Percentiles rank a stretch among this genome's conserved stretches.
Conservation (phyloP, 2,888 invertebrate genomes). For the Epiblema foenella region DNA sequence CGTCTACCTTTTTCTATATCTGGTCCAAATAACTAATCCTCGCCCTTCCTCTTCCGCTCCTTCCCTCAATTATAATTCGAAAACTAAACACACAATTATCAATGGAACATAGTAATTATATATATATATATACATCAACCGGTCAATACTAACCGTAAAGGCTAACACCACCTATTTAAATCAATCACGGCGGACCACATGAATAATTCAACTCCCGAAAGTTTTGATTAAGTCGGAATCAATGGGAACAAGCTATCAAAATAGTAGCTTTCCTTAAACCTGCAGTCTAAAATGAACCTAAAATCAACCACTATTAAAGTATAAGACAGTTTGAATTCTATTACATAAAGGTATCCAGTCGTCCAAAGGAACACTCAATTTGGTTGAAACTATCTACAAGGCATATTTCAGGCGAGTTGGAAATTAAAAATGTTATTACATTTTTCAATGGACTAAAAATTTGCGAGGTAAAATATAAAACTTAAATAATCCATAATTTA, state of each 20-base stretch:
- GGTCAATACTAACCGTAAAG: background rate
- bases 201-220: constrained; percentile 38
- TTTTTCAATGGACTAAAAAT: too few relatives aligned
- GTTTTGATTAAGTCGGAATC: constrained; percentile 42
- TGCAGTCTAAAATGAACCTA: constrained; percentile 2
- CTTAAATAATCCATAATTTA: too few relatives aligned
- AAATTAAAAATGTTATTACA: background rate
- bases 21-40: too few relatives aligned
- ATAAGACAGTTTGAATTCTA: background rate
- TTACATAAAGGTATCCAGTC: background rate
- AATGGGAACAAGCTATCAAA: constrained; percentile 35
- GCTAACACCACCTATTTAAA: constrained; percentile 27
- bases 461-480: too few relatives aligned
- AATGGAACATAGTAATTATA: background rate
- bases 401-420: constrained; percentile 13
- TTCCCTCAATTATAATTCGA: too few relatives aligned
- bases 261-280: constrained; percentile 19
- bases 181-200: constrained; percentile 19
- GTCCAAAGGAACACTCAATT: constrained; percentile 29
- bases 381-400: constrained; percentile 33
- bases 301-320: background rate
- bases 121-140: background rate
- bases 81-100: background rate
- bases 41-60: too few relatives aligned
- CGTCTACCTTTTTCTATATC: too few relatives aligned